A percentile compares a stretch with the other conserved stretches of the same genome.
Conservation (phyloP, 2,888 invertebrate species). For the Lepetodrilus schrolli region DNA sequence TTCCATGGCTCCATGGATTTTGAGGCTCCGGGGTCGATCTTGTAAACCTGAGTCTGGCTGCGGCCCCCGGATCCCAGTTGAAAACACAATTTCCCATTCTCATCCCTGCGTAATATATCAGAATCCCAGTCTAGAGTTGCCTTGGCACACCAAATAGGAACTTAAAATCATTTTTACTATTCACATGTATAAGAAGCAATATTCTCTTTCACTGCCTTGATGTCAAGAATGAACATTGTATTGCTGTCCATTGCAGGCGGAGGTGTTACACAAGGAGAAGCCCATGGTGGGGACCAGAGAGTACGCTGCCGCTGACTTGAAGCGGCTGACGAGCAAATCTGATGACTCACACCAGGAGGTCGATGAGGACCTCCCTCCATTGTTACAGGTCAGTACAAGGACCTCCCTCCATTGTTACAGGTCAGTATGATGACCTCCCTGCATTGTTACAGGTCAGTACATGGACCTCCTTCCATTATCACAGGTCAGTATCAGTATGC, state of each 20-base stretch:
- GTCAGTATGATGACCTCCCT: background rate
- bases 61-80: too few species aligned
- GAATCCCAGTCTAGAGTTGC: too few species aligned
- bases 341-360: slow-evolving; percentile 49
- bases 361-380: slow-evolving; percentile 72
- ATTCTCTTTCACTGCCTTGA: too few species aligned
- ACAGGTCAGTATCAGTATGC: background rate
- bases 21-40: too few species aligned
- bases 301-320: slow-evolving; percentile 60
- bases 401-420: background rate
- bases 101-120: too few species aligned
- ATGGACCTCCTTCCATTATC: background rate
- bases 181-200: too few species aligned
- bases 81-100: too few species aligned
- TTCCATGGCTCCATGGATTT: too few species aligned
- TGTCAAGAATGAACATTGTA: too few species aligned
- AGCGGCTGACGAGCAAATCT: slow-evolving; percentile 51
- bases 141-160: too few species aligned
- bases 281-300: slow-evolving; percentile 52
- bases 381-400: slow-evolving; percentile 64
- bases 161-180: too few species aligned
- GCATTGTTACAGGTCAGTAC: background rate
- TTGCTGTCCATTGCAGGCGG: background rate
- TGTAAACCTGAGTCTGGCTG: too few species aligned
- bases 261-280: slow-evolving; percentile 30